phyloP scores from a whole-genome alignment of 92 coral and sea anemone genomes.

The Desmophyllum pertusum region DNA sequence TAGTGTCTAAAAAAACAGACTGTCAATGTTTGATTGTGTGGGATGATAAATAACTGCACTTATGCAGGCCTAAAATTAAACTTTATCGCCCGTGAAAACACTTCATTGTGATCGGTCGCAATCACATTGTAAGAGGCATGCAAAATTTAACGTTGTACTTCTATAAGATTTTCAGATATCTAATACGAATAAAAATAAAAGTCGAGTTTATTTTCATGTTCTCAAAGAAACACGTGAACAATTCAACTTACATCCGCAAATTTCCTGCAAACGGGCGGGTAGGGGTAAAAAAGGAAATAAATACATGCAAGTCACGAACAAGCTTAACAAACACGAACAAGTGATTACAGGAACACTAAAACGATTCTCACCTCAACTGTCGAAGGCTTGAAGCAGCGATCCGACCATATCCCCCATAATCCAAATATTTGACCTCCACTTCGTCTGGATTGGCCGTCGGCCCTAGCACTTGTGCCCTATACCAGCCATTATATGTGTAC shows the following conservation, averaged over 20 bases:
- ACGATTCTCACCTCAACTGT: conserved; percentile 76
- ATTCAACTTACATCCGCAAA: neutral
- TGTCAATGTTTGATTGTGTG: neutral
- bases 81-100: neutral
- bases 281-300: neutral
- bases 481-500: conserved; percentile 93
- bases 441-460: conserved; percentile 87
- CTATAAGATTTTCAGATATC: too few relatives aligned
- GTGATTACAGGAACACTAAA: neutral
- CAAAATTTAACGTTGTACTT: neutral
- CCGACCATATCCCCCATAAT: conserved; percentile 91
- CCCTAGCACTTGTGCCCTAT: conserved; percentile 90
- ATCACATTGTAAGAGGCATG: too few relatives aligned
- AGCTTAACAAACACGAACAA: neutral
- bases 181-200: too few relatives aligned
- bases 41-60: neutral
- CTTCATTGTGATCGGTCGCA: neutral
- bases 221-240: neutral
- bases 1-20: too few relatives aligned
- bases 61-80: neutral
- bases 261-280: neutral
- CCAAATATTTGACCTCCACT: conserved; percentile 90
- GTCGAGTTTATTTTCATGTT: neutral
- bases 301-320: neutral
- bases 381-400: conserved; percentile 82